Conservation (phyloP, 2,113 vertebrate genomes). For the Plecotus auritus region DNA sequence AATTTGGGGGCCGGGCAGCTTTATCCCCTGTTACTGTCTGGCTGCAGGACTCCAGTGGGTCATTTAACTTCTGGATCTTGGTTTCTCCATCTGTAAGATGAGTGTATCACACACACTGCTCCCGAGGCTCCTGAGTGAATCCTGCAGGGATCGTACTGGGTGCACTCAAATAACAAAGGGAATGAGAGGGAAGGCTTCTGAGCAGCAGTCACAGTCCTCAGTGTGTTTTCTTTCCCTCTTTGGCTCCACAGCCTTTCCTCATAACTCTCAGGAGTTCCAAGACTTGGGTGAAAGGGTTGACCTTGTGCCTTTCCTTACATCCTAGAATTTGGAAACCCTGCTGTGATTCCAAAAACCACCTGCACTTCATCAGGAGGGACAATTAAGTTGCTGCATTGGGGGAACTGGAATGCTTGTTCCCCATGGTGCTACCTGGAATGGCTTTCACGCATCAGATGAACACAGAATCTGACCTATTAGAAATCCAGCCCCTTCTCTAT, state of each 20-base stretch:
- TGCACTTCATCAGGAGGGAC: not conserved
- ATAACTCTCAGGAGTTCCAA: not conserved
- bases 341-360: not conserved
- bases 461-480: not conserved
- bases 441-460: not conserved
- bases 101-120: not conserved
- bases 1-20: not conserved
- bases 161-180: not conserved
- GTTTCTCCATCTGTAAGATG: not conserved
- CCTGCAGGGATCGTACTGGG: not conserved
- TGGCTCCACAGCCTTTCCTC: not conserved
- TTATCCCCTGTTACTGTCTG: not conserved
- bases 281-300: not conserved
- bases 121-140: not conserved
- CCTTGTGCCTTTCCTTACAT: not conserved
- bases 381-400: not conserved
- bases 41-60: not conserved
- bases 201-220: not conserved
- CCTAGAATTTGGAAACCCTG: constrained; percentile 4
- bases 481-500: not conserved
- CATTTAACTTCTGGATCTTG: not conserved
- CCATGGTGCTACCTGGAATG: not conserved
- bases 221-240: not conserved
- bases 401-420: not conserved
- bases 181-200: not conserved